Conservation (phyloP, 2,888 invertebrate species). For the Lucinisca nassula region DNA sequence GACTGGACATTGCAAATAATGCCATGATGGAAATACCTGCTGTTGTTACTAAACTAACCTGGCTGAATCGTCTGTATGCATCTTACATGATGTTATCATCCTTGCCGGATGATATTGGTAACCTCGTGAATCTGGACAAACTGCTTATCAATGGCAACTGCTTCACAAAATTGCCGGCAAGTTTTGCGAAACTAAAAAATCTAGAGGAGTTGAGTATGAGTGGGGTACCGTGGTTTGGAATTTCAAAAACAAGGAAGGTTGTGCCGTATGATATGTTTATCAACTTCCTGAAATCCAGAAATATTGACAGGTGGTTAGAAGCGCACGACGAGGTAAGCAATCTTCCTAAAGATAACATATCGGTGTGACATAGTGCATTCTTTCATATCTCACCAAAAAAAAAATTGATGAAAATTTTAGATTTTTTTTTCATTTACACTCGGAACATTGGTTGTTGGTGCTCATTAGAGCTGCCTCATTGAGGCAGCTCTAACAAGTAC, state of each 20-base stretch:
- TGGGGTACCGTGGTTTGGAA: slow-evolving; percentile 82
- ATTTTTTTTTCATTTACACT: too few relatives aligned
- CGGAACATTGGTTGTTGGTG: too few relatives aligned
- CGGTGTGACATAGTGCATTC: too few relatives aligned
- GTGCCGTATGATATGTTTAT: slow-evolving; percentile 78
- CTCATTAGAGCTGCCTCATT: too few relatives aligned
- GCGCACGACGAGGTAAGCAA: slow-evolving; percentile 73
- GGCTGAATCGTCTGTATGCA: slow-evolving; percentile 75
- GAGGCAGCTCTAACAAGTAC: too few relatives aligned
- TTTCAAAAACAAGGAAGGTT: slow-evolving; percentile 68
- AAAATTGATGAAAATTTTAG: too few relatives aligned
- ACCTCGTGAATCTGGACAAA: slow-evolving; percentile 72
- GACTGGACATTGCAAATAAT: slow-evolving; percentile 78
- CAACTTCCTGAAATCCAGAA: slow-evolving; percentile 70
- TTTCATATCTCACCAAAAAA: too few relatives aligned
- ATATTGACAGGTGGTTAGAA: slow-evolving; percentile 76
- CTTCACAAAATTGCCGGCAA: slow-evolving; percentile 75
- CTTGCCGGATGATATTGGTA: slow-evolving; percentile 80
- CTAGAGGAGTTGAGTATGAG: slow-evolving; percentile 78
- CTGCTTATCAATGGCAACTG: slow-evolving; percentile 80
- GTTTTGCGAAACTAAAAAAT: slow-evolving; percentile 73
- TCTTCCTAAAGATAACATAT: too few relatives aligned
- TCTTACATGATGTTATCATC: slow-evolving; percentile 74
- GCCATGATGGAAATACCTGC: slow-evolving; percentile 73
- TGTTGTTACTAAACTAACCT: slow-evolving; percentile 72